Evolutionary conservation across 2,888 invertebrate genomes (phyloP).

Genomic region (Lasioglossum oenotherae): DNA sequence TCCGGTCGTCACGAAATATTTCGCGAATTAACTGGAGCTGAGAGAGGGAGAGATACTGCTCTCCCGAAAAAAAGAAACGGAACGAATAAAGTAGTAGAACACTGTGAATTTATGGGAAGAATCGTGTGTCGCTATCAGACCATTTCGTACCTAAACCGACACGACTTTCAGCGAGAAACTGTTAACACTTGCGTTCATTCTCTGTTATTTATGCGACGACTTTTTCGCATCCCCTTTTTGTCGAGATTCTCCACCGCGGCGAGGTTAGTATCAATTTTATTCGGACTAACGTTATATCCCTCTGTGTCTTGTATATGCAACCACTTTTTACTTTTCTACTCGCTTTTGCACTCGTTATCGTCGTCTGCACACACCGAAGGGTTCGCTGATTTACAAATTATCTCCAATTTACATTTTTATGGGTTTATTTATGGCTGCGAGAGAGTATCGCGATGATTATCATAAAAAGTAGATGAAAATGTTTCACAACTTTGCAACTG

Average conservation of each 20-base stretch:
- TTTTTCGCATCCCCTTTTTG: neutral
- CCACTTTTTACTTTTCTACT: neutral
- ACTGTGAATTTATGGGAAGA: neutral
- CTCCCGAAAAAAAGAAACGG: neutral
- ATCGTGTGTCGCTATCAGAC: conserved; percentile 9
- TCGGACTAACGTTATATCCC: neutral
- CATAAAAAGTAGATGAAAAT: neutral
- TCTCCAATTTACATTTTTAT: conserved; percentile 5
- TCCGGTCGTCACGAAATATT: neutral
- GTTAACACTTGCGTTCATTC: neutral
- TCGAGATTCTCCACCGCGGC: neutral
- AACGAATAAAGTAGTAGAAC: neutral
- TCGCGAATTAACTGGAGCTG: neutral
- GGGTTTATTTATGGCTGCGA: neutral
- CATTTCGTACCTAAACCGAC: neutral
- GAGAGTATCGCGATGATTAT: neutral
- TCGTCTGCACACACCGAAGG: neutral
- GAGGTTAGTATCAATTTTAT: neutral
- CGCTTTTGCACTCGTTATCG: neutral
- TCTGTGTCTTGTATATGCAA: neutral
- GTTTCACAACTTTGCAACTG: neutral
- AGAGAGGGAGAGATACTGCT: neutral
- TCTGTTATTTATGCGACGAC: neutral
- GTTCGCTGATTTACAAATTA: neutral
- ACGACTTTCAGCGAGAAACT: conserved; percentile 5